Evolutionary conservation across 2,888 invertebrate genomes (phyloP).

Genomic region (Pollenia labialis): DNA sequence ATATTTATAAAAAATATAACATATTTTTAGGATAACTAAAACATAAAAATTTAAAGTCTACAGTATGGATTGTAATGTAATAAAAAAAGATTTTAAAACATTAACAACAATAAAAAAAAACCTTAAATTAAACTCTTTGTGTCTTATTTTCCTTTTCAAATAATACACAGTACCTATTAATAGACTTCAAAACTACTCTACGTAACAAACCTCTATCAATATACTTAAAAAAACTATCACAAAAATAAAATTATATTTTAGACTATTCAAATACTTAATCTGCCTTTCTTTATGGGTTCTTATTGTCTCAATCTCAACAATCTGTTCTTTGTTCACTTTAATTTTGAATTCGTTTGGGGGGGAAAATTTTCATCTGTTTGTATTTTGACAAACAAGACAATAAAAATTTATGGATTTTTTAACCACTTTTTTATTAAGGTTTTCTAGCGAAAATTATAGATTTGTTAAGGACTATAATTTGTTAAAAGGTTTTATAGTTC

Average conservation of each 20-base stretch:
- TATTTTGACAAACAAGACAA: slow-evolving; percentile 6
- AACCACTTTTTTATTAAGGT: background rate
- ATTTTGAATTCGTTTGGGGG: background rate
- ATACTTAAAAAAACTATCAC: background rate
- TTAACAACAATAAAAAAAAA: no score
- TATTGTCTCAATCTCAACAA: slow-evolving; percentile 29
- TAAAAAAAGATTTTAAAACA: no score
- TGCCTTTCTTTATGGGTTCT: background rate
- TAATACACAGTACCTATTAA: background rate
- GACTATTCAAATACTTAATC: slow-evolving; percentile 26
- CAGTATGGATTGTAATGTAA: no score
- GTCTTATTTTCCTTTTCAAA: no score
- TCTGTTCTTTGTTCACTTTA: background rate
- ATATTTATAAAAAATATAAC: no score
- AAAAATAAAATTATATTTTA: slow-evolving; percentile 2
- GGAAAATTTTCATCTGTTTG: background rate
- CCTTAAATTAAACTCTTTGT: no score
- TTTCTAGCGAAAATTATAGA: slow-evolving; percentile 26
- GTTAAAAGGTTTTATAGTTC: background rate
- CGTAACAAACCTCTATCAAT: background rate
- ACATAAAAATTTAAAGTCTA: no score
- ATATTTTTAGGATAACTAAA: no score
- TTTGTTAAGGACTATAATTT: slow-evolving; percentile 14
- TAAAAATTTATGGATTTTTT: slow-evolving; percentile 11
- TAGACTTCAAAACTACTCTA: background rate